phyloP scores from a whole-genome alignment of 2,888 invertebrate species.

The Oscheius onirici region DNA sequence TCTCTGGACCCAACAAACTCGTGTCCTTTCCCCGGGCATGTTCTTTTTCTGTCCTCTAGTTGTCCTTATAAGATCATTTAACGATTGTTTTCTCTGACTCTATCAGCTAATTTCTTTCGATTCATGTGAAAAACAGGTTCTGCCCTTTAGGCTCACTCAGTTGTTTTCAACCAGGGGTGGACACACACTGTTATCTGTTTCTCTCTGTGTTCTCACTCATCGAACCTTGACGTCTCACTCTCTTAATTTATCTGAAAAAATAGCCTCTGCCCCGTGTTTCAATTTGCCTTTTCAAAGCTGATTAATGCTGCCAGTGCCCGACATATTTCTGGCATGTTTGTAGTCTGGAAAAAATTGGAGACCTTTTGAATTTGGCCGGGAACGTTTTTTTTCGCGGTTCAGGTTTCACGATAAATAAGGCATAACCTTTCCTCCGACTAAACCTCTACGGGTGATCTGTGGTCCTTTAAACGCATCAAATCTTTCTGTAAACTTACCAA shows the following conservation, averaged over 20 bases:
- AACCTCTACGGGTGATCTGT: no score
- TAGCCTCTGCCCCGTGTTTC: not conserved
- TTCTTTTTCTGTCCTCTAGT: no score
- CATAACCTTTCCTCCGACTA: no score
- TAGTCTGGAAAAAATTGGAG: no score
- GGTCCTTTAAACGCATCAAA: no score
- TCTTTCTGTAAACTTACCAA: no score
- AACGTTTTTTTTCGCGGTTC: no score
- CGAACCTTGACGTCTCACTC: not conserved
- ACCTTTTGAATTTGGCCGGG: no score
- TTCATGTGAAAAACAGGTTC: not conserved
- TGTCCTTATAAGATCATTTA: not conserved
- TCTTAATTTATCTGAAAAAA: slow-evolving; percentile 3
- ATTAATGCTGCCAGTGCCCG: not conserved
- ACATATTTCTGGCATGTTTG: no score
- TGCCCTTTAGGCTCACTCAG: not conserved
- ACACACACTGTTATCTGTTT: not conserved
- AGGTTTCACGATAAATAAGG: no score
- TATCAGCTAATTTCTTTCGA: not conserved
- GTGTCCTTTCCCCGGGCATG: not conserved
- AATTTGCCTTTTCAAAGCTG: not conserved
- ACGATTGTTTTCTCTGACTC: not conserved
- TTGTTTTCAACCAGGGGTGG: not conserved
- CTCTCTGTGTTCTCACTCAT: not conserved
- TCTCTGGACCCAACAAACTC: not conserved